These are phyloP conservation scores for Zaprionus ornatus DNA, from an alignment of 1,140 invertebrate species.

Conservation along the genomic window DNA sequence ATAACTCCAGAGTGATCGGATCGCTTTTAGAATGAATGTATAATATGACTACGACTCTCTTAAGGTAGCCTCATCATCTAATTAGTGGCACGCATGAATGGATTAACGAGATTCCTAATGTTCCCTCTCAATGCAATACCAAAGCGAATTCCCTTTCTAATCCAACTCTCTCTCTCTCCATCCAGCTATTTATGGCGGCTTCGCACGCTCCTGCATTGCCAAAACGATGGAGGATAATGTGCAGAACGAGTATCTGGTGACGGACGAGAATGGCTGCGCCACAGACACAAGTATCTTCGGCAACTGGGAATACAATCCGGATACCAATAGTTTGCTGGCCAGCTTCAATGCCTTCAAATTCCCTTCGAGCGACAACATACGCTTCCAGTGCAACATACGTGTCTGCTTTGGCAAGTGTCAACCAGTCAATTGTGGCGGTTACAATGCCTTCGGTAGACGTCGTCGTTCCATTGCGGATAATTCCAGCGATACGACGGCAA, in stretches of 20 bases:
- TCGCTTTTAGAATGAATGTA: no score
- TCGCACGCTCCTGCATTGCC: conserved; percentile 95
- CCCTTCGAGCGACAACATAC: conserved; percentile 96
- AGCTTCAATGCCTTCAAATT: conserved; percentile 98
- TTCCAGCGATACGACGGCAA: conserved; percentile 85
- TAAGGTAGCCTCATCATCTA: no score
- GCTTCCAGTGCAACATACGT: conserved; percentile 97
- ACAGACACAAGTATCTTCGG: conserved; percentile 96
- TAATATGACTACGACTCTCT: no score
- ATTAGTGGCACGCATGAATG: no score
- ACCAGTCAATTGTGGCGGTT: conserved; percentile 96
- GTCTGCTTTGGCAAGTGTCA: conserved; percentile 98
- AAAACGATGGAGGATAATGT: conserved; percentile 95
- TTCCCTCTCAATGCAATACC: no score
- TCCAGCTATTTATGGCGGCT: conserved; percentile 96
- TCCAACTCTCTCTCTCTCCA: conserved; percentile 49
- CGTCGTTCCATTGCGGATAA: conserved; percentile 87
- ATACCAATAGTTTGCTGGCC: conserved; percentile 92
- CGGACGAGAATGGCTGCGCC: conserved; percentile 96
- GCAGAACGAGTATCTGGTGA: conserved; percentile 96
- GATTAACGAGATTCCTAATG: no score
- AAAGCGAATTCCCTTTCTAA: no score
- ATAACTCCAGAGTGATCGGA: no score
- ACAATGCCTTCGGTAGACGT: conserved; percentile 93
- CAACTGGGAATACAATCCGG: conserved; percentile 95